These are phyloP conservation scores for Eretmochelys imbricata DNA, from an alignment of 2,113 vertebrate genomes.

Conservation along the genomic window DNA sequence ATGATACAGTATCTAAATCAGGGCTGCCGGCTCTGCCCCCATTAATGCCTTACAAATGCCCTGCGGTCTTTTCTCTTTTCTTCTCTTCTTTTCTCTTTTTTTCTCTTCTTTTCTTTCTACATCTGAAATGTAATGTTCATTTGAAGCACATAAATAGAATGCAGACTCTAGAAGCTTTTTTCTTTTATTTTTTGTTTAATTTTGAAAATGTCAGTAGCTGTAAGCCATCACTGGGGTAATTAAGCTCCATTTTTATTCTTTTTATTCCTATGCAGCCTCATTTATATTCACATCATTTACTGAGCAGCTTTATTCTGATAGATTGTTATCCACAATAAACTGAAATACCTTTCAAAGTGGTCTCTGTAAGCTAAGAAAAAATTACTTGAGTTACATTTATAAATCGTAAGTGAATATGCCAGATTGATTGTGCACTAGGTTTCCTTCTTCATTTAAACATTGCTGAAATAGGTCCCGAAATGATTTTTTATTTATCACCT, in stretches of 20 bases:
- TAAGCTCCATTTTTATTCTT: slow-evolving; percentile 18
- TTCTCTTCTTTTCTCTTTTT: neutral
- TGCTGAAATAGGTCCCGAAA: slow-evolving; percentile 32
- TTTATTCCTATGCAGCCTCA: slow-evolving; percentile 17
- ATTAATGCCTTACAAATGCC: neutral
- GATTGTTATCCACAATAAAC: slow-evolving; percentile 59
- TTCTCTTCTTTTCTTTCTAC: neutral
- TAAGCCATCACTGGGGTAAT: slow-evolving; percentile 19
- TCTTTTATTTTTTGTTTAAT: neutral
- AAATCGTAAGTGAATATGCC: slow-evolving; percentile 65
- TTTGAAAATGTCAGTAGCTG: neutral
- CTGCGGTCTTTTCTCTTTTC: neutral
- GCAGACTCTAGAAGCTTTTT: neutral
- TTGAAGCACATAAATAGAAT: neutral
- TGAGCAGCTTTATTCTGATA: slow-evolving; percentile 67
- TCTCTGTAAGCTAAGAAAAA: slow-evolving; percentile 63
- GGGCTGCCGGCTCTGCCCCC: neutral
- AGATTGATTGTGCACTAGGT: slow-evolving; percentile 40
- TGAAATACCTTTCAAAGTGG: slow-evolving; percentile 60
- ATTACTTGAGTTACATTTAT: slow-evolving; percentile 49
- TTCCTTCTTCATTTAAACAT: slow-evolving; percentile 61
- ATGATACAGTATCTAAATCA: neutral
- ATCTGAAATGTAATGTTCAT: neutral
- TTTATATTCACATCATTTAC: slow-evolving; percentile 36
- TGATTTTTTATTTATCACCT: slow-evolving; percentile 61